These are phyloP conservation scores for Glyphotaelius pellucidus DNA, from an alignment of 2,888 invertebrate species.

Conservation along the genomic window DNA sequence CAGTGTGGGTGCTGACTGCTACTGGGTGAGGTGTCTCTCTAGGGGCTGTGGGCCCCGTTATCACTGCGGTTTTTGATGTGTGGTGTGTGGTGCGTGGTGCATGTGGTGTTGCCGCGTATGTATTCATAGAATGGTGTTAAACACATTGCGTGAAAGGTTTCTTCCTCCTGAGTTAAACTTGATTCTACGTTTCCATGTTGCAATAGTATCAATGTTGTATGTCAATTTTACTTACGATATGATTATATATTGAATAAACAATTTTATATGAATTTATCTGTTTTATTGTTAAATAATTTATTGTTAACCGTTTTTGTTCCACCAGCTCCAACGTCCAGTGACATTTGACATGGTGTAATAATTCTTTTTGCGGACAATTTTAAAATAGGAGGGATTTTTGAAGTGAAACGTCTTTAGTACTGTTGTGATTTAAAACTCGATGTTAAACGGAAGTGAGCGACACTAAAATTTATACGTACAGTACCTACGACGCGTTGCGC, in stretches of 20 bases:
- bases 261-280: constrained; percentile 51
- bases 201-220: constrained; percentile 62
- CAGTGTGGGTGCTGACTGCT: not conserved
- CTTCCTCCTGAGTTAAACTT: constrained; percentile 52
- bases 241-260: constrained; percentile 63
- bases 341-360: too few relatives aligned
- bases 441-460: too few relatives aligned
- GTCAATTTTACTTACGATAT: constrained; percentile 65
- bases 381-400: too few relatives aligned
- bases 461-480: too few relatives aligned
- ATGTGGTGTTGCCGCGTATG: not conserved
- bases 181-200: constrained; percentile 51
- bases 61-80: not conserved
- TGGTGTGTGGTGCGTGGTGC: not conserved
- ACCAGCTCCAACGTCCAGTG: too few relatives aligned
- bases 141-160: constrained; percentile 54
- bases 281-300: not conserved
- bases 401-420: too few relatives aligned
- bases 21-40: not conserved
- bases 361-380: too few relatives aligned
- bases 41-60: not conserved
- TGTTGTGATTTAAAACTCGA: too few relatives aligned
- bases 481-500: too few relatives aligned
- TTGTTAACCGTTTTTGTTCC: not conserved
- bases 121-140: constrained; percentile 52